Percentiles rank a stretch among this genome's conserved stretches.
phyloP scores from a whole-genome alignment of 92 coral and sea anemone genomes.

The Zoanthus gigantus region DNA sequence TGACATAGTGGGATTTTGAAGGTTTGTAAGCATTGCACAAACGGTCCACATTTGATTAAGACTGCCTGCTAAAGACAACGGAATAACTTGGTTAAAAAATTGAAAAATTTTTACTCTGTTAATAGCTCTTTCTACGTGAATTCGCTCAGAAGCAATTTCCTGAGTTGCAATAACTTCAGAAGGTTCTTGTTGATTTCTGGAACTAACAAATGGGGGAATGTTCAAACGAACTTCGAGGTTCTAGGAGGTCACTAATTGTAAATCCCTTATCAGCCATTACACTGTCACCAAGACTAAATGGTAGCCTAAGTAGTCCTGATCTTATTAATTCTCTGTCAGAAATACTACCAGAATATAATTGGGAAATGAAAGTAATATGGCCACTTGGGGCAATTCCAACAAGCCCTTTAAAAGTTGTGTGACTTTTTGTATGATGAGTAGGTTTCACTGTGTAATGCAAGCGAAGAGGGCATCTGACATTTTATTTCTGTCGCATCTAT shows the following conservation, averaged over 20 bases:
- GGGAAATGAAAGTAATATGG: constrained; percentile 57
- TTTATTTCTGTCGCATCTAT: constrained; percentile 47
- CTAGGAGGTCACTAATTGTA: constrained; percentile 15
- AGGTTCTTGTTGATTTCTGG: constrained; percentile 30
- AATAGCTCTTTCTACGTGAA: constrained; percentile 47
- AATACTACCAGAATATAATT: constrained; percentile 56
- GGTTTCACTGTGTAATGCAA: constrained; percentile 59
- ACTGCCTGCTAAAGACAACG: constrained; percentile 53
- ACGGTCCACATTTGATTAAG: constrained; percentile 69
- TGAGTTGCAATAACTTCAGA: constrained; percentile 53
- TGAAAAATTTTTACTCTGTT: constrained; percentile 54
- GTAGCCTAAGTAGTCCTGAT: constrained; percentile 51
- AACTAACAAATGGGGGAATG: constrained; percentile 55
- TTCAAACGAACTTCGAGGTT: constrained; percentile 43
- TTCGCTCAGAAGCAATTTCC: constrained; percentile 58
- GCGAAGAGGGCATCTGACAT: constrained; percentile 59
- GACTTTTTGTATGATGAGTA: constrained; percentile 51
- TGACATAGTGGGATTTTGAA: constrained; percentile 54
- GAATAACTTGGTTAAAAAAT: constrained; percentile 47
- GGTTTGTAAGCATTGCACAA: constrained; percentile 52
- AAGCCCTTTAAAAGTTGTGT: constrained; percentile 60
- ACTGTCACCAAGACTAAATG: constrained; percentile 41
- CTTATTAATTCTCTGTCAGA: constrained; percentile 26
- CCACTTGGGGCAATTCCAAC: constrained; percentile 70
- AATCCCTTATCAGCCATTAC: constrained; percentile 8